A percentile compares a stretch with the other conserved stretches of the same genome.
phyloP scores from a whole-genome alignment of 2,797 vertebrate genomes.

The Loriculus beryllinus region DNA sequence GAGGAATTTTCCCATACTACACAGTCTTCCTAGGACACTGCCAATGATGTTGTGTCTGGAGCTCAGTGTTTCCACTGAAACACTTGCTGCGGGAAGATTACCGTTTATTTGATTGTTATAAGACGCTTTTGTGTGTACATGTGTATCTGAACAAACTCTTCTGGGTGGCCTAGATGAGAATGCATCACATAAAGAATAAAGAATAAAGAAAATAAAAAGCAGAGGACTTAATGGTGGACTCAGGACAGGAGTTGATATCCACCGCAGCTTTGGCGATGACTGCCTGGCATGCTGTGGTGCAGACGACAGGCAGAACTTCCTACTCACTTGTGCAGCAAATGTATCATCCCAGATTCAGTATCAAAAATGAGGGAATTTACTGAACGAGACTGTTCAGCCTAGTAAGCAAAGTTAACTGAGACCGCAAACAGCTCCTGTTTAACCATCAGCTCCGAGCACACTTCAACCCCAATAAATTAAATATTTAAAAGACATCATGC shows the following conservation, averaged over 20 bases:
- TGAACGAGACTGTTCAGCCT: not conserved
- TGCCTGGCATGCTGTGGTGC: not conserved
- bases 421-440: conserved; percentile 11
- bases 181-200: not conserved
- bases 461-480: conserved; percentile 79
- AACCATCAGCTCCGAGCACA: conserved; percentile 56
- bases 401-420: conserved; percentile 34
- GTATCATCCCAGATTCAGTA: not conserved
- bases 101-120: not conserved
- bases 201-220: not conserved
- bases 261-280: not conserved
- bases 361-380: not conserved
- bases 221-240: not conserved
- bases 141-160: not conserved
- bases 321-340: not conserved
- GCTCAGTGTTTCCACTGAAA: not conserved
- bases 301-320: not conserved
- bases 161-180: not conserved
- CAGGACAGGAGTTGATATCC: not conserved
- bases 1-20: not conserved
- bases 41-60: not conserved
- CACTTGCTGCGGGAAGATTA: not conserved
- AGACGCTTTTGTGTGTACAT: not conserved
- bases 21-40: not conserved
- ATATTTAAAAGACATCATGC: conserved; percentile 82